A percentile compares a stretch with the other conserved stretches of the same genome.
Conservation (phyloP, 1,140 invertebrate species). For the Oreohelix idahoensis region DNA sequence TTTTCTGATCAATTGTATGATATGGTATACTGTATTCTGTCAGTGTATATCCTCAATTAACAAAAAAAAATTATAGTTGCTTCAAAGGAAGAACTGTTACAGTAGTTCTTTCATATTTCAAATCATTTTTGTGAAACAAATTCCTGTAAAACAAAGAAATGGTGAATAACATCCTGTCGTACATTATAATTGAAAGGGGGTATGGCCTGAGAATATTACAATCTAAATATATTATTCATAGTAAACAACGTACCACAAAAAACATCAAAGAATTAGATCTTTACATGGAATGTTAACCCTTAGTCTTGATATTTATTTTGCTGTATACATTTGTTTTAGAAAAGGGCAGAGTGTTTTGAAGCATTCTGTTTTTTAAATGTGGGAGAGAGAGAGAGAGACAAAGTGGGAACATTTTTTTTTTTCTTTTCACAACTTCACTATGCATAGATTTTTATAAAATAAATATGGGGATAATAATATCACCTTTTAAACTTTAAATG, state of each 20-base stretch:
- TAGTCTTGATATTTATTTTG: not conserved
- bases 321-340: not conserved
- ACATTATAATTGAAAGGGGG: not conserved
- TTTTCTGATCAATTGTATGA: conserved; percentile 9
- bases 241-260: not conserved
- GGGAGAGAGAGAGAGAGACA: too few relatives aligned
- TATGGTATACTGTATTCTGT: conserved; percentile 12
- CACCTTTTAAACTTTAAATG: too few relatives aligned
- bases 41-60: conserved; percentile 12
- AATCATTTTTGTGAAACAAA: not conserved
- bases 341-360: not conserved
- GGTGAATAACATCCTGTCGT: not conserved
- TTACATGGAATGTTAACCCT: conserved; percentile 41
- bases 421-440: not conserved
- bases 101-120: not conserved
- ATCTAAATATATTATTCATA: not conserved
- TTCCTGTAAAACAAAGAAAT: not conserved
- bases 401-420: too few relatives aligned
- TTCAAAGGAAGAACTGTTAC: not conserved
- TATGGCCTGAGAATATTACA: conserved; percentile 26
- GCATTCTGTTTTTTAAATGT: too few relatives aligned
- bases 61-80: not conserved
- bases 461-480: too few relatives aligned
- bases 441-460: not conserved
- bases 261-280: not conserved